phyloP scores from a whole-genome alignment of 2,888 invertebrate species.

The Cremastinae sp. region DNA sequence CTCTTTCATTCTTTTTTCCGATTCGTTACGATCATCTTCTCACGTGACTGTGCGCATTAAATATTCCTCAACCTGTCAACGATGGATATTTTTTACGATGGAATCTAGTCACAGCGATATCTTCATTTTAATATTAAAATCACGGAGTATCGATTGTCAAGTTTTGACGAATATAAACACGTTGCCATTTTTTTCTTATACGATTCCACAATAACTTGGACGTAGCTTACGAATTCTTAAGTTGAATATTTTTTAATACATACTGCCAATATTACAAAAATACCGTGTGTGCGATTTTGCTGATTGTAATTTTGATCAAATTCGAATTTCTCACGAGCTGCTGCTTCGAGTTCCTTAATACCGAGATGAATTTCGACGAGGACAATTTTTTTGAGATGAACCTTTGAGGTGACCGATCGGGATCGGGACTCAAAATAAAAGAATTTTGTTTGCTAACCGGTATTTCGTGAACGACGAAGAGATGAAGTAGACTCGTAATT shows the following conservation, averaged over 20 bases:
- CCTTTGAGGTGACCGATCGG: too few relatives aligned
- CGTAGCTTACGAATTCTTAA: too few relatives aligned
- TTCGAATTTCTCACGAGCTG: too few relatives aligned
- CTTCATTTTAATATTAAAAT: slow-evolving; percentile 7
- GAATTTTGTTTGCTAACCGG: too few relatives aligned
- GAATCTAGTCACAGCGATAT: slow-evolving; percentile 50
- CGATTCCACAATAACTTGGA: slow-evolving; percentile 7
- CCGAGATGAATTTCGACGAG: too few relatives aligned
- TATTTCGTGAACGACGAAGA: too few relatives aligned
- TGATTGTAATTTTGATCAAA: slow-evolving; percentile 29
- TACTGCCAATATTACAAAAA: slow-evolving; percentile 35
- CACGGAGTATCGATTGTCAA: not conserved
- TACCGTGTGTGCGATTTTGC: slow-evolving; percentile 8
- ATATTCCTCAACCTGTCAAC: slow-evolving; percentile 11
- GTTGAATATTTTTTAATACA: not conserved
- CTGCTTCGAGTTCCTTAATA: too few relatives aligned
- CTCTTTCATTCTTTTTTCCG: not conserved
- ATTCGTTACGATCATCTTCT: not conserved
- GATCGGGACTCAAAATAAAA: too few relatives aligned
- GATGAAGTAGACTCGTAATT: too few relatives aligned
- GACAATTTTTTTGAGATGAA: too few relatives aligned
- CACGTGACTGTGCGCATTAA: not conserved
- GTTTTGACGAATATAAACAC: not conserved
- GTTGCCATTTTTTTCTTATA: slow-evolving; percentile 6
- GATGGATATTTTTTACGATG: slow-evolving; percentile 38